Percentiles rank a stretch among this genome's conserved stretches.
phyloP scores from a whole-genome alignment of 2,888 invertebrate genomes.

The Teleogryllus oceanicus region DNA sequence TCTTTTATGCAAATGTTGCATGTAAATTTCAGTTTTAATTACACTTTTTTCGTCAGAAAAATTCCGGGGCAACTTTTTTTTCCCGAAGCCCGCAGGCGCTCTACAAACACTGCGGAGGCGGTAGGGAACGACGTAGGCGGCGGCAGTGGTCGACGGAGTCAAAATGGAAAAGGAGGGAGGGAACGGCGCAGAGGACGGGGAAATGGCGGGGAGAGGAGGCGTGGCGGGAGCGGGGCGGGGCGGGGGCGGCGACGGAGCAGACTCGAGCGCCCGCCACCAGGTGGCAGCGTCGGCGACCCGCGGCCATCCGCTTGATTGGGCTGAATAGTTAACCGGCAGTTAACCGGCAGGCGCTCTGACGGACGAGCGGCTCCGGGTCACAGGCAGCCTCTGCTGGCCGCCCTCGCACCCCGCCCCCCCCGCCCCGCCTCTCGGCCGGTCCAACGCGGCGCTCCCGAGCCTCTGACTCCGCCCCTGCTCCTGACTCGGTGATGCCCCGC shows the following conservation, averaged over 20 bases:
- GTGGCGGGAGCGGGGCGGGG: neutral
- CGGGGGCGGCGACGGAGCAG: neutral
- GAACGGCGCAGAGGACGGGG: neutral
- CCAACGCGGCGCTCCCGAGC: no score
- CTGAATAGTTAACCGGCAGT: constrained; percentile 18
- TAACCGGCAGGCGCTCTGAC: neutral
- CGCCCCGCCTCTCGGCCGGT: no score
- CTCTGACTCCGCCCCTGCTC: no score
- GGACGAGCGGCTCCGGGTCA: neutral
- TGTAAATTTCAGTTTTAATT: constrained; percentile 9
- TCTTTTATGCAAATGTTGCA: constrained; percentile 1
- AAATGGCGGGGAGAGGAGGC: neutral
- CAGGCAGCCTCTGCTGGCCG: no score
- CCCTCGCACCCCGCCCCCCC: no score
- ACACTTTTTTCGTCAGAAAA: constrained; percentile 10
- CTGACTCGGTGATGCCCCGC: no score
- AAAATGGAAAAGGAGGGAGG: neutral
- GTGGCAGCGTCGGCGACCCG: neutral
- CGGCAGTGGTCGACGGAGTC: neutral
- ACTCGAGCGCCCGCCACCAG: neutral
- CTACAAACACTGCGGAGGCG: neutral
- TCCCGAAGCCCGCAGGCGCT: neutral
- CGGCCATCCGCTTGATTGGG: constrained; percentile 18
- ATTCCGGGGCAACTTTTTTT: constrained; percentile 1
- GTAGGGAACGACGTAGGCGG: neutral